A percentile compares a stretch with the other conserved stretches of the same genome.
These are phyloP conservation scores for Pipa parva DNA, from an alignment of 2,113 vertebrate species.

Conservation along the genomic window DNA sequence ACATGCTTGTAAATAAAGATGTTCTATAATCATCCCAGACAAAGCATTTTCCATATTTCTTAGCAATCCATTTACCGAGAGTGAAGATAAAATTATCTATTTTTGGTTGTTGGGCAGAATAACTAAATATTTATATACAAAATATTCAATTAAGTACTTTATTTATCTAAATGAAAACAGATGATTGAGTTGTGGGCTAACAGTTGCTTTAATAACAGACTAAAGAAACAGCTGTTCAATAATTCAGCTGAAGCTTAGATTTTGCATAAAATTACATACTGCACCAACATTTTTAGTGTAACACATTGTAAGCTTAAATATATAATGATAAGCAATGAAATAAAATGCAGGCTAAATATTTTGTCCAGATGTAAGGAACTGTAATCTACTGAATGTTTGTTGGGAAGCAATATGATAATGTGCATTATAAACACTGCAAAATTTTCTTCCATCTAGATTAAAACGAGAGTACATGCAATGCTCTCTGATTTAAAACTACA, in stretches of 20 bases:
- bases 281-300: neutral
- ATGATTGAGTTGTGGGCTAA: constrained; percentile 15
- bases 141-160: constrained; percentile 13
- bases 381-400: too few species aligned
- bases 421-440: too few species aligned
- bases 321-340: constrained; percentile 2
- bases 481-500: too few species aligned
- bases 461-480: too few species aligned
- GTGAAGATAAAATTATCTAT: constrained; percentile 16
- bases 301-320: constrained; percentile 12
- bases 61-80: constrained; percentile 14
- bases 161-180: constrained; percentile 23
- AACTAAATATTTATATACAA: constrained; percentile 8
- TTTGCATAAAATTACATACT: constrained; percentile 6
- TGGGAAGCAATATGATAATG: too few species aligned
- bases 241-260: constrained; percentile 6
- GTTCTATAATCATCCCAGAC: constrained; percentile 19
- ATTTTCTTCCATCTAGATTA: too few species aligned
- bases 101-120: constrained; percentile 22
- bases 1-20: constrained; percentile 10
- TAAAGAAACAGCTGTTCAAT: constrained; percentile 27
- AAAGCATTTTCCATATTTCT: constrained; percentile 1
- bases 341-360: neutral
- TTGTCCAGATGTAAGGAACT: too few species aligned
- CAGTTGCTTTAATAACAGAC: constrained; percentile 10